phyloP scores from a whole-genome alignment of 2,113 vertebrate species.

The Dascyllus trimaculatus region DNA sequence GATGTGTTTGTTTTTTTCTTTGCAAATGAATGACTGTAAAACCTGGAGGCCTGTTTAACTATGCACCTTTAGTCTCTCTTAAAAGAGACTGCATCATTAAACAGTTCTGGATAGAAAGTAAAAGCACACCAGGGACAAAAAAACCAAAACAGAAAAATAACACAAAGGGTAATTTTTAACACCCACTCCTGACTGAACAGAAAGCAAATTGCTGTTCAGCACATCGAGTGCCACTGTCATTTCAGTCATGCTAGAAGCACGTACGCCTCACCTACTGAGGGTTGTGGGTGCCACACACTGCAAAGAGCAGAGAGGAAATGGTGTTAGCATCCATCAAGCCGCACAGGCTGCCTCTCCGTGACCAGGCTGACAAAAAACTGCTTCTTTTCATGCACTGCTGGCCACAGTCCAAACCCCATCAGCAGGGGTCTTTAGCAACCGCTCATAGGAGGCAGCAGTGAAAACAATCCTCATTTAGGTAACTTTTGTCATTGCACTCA shows the following conservation, averaged over 20 bases:
- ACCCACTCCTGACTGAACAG: conserved; percentile 59
- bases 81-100: conserved; percentile 61
- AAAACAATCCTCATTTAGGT: conserved; percentile 48
- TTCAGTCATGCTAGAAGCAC: conserved; percentile 50
- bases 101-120: conserved; percentile 53
- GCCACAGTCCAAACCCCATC: conserved; percentile 29
- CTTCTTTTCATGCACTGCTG: conserved; percentile 58
- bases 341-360: conserved; percentile 43
- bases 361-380: conserved; percentile 55
- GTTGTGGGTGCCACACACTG: conserved; percentile 67
- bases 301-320: conserved; percentile 75
- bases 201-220: conserved; percentile 59
- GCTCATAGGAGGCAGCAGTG: conserved; percentile 11
- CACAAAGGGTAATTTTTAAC: conserved; percentile 24
- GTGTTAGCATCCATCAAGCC: conserved; percentile 53
- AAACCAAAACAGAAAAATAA: conserved; percentile 7
- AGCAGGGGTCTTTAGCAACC: conserved; percentile 36
- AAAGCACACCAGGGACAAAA: conserved; percentile 55
- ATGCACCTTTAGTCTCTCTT: conserved; percentile 39
- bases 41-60: conserved; percentile 61
- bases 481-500: conserved; percentile 58
- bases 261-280: conserved; percentile 78
- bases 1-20: conserved; percentile 11
- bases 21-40: conserved; percentile 51
- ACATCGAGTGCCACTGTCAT: conserved; percentile 25